A percentile compares a stretch with the other conserved stretches of the same genome.
Evolutionary conservation across 1,140 invertebrate genomes (phyloP).

Genomic region (Ectropis grisescens): DNA sequence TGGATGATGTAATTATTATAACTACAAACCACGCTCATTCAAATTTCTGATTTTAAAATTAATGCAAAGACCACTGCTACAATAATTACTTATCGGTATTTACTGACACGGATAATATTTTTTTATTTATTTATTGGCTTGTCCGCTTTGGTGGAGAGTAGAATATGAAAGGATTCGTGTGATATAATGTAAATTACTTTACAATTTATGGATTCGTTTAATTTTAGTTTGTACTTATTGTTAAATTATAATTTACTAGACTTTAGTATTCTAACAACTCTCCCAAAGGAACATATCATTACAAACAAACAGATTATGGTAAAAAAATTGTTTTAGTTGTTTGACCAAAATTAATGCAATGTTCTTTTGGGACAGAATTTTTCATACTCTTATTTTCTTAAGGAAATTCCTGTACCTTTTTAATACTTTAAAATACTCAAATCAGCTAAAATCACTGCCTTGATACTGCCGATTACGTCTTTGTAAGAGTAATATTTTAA

Average conservation of each 20-base stretch:
- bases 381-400: conserved; percentile 27
- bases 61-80: conserved; percentile 26
- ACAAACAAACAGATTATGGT: background rate
- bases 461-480: conserved; percentile 21
- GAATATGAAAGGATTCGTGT: conserved; percentile 39
- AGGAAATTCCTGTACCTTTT: too few species aligned
- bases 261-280: conserved; percentile 8
- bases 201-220: conserved; percentile 25
- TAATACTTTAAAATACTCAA: conserved; percentile 28
- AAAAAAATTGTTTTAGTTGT: too few species aligned
- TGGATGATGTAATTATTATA: too few species aligned
- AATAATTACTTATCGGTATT: conserved; percentile 11
- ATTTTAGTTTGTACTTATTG: conserved; percentile 18
- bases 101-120: too few species aligned
- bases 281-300: conserved; percentile 46
- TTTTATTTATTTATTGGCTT: conserved; percentile 33
- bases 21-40: too few species aligned
- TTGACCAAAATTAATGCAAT: conserved; percentile 18
- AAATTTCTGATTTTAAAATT: too few species aligned
- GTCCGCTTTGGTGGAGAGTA: conserved; percentile 16
- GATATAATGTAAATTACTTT: conserved; percentile 56
- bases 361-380: conserved; percentile 39
- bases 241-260: conserved; percentile 26
- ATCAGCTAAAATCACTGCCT: conserved; percentile 58
- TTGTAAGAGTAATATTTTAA: conserved; percentile 7